Percentiles rank a stretch among this genome's conserved stretches.
phyloP scores from a whole-genome alignment of 2,113 vertebrate species.

The Petromus typicus region DNA sequence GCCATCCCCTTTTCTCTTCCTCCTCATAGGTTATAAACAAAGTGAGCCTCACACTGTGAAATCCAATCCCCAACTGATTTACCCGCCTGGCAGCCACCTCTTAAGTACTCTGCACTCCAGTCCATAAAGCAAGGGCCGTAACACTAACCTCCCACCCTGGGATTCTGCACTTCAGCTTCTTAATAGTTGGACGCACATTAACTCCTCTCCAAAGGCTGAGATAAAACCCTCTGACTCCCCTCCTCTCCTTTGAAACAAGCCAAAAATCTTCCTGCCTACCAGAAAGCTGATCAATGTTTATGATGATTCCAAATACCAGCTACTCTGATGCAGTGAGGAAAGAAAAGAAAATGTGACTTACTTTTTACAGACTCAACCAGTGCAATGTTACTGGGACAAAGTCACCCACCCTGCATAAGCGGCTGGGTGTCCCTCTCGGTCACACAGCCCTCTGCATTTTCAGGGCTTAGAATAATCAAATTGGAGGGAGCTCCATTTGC shows the following conservation, averaged over 20 bases:
- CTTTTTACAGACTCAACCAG: conserved; percentile 21
- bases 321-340: not conserved
- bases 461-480: conserved; percentile 47
- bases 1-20: not conserved
- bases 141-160: not conserved
- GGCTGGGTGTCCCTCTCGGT: conserved; percentile 25
- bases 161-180: not conserved
- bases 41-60: not conserved
- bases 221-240: not conserved
- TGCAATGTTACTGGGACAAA: not conserved
- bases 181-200: conserved; percentile 48
- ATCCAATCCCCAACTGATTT: not conserved
- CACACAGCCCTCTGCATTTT: conserved; percentile 21
- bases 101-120: not conserved
- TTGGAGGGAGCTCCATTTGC: not conserved
- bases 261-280: conserved; percentile 1
- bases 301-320: conserved; percentile 50
- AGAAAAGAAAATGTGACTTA: conserved; percentile 1
- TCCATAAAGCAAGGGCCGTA: conserved; percentile 10
- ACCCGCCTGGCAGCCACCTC: not conserved
- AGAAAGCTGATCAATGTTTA: conserved; percentile 45
- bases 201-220: not conserved
- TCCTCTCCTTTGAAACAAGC: not conserved
- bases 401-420: not conserved
- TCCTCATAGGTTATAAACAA: not conserved